A percentile compares a stretch with the other conserved stretches of the same genome.
phyloP scores from a whole-genome alignment of 2,888 invertebrate genomes.

The Emesis castigata region DNA sequence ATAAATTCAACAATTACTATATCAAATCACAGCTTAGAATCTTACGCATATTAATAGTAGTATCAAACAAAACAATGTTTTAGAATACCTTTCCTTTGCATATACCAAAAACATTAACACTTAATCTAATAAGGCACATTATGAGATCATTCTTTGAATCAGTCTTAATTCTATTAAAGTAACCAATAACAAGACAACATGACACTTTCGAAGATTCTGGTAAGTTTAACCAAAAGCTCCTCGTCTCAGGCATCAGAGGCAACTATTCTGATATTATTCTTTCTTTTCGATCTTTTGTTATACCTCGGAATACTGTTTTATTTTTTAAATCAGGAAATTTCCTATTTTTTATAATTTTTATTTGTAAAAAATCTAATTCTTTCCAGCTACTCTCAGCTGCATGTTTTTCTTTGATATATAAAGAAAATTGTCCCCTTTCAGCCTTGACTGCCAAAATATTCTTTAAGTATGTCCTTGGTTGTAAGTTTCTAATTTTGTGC shows the following conservation, averaged over 20 bases:
- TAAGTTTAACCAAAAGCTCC: conserved; percentile 29
- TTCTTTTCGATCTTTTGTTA: conserved; percentile 17
- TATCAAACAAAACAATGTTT: not conserved
- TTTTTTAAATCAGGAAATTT: conserved; percentile 21
- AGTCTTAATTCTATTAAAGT: conserved; percentile 21
- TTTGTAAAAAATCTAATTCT: conserved; percentile 18
- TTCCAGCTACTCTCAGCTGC: not conserved
- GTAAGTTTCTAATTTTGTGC: conserved; percentile 24
- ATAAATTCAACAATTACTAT: not conserved
- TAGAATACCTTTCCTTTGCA: not conserved
- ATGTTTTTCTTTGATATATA: conserved; percentile 24
- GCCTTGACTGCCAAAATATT: conserved; percentile 26
- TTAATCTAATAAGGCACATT: conserved; percentile 6
- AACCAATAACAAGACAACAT: conserved; percentile 16
- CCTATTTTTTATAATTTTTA: conserved; percentile 18
- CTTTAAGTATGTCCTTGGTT: conserved; percentile 15
- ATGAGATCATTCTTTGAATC: conserved; percentile 12
- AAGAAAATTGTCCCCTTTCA: conserved; percentile 19
- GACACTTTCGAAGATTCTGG: conserved; percentile 3
- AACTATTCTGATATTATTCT: conserved; percentile 26
- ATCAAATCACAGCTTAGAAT: too few species aligned
- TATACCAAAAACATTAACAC: conserved; percentile 7
- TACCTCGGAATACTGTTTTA: conserved; percentile 24
- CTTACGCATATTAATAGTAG: too few species aligned
- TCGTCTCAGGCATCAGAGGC: conserved; percentile 23